Percentiles rank a stretch among this genome's conserved stretches.
Evolutionary conservation across 1,140 invertebrate species (phyloP).

Genomic region (Pygmarrhopalites habei): DNA sequence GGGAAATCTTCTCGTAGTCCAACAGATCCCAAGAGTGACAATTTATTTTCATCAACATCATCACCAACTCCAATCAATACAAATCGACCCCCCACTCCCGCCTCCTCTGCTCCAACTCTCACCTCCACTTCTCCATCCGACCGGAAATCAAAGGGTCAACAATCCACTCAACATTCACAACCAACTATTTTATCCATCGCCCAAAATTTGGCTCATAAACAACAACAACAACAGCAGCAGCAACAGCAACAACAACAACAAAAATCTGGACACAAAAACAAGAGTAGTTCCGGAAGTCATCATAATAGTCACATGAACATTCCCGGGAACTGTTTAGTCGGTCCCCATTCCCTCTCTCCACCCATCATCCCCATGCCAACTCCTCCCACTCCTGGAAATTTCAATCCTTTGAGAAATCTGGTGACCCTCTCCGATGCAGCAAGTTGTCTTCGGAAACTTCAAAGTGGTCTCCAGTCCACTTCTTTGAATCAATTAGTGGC

Average conservation of each 20-base stretch:
- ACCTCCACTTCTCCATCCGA: conserved; percentile 13
- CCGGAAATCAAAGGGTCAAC: conserved; percentile 6
- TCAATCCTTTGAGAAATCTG: conserved; percentile 30
- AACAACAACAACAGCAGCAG: conserved; percentile 26
- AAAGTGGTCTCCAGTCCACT: background rate
- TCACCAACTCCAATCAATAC: too few species aligned
- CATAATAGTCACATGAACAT: conserved; percentile 11
- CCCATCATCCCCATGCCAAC: conserved; percentile 20
- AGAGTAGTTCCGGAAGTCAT: background rate
- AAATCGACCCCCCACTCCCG: conserved; percentile 9
- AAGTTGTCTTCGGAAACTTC: conserved; percentile 29
- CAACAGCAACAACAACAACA: conserved; percentile 26
- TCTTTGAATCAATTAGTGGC: conserved; percentile 3
- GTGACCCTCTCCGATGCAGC: conserved; percentile 32
- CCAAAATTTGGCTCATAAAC: conserved; percentile 40
- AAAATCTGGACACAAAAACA: conserved; percentile 14
- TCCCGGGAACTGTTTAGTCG: background rate
- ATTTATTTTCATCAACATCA: conserved; percentile 18
- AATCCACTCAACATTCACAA: background rate
- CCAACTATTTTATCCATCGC: conserved; percentile 41
- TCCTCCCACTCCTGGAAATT: conserved; percentile 19
- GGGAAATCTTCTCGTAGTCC: conserved; percentile 32
- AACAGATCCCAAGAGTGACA: conserved; percentile 12
- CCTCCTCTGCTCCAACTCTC: conserved; percentile 19
- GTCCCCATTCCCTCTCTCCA: conserved; percentile 6